These are phyloP conservation scores for Alexandromys fortis DNA, from an alignment of 2,113 vertebrate species.

Conservation along the genomic window DNA sequence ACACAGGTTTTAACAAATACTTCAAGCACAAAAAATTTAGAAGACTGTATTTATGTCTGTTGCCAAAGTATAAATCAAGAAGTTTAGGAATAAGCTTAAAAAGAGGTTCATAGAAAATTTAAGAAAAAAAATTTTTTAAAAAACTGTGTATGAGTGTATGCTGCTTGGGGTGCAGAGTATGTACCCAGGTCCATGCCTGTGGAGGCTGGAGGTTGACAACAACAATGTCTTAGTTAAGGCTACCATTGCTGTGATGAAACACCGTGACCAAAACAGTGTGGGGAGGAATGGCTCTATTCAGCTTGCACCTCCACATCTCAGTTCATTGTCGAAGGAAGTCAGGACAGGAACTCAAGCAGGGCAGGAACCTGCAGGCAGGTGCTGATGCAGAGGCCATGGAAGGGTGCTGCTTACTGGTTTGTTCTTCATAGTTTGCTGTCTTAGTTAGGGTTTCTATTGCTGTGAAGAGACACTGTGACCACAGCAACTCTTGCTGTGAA, in stretches of 20 bases:
- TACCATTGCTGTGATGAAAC: background rate
- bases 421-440: background rate
- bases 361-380: background rate
- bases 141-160: background rate
- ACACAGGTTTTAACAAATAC: background rate
- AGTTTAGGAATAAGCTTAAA: background rate
- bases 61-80: background rate
- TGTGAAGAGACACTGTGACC: too few species aligned
- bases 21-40: background rate
- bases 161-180: background rate
- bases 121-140: conserved; percentile 7
- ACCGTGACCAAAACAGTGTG: background rate
- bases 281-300: background rate
- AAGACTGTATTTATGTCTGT: background rate
- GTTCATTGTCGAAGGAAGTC: background rate
- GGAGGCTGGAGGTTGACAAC: background rate
- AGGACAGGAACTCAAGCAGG: background rate
- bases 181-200: background rate
- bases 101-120: background rate
- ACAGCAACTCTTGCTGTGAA: too few species aligned
- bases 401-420: background rate
- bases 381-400: background rate
- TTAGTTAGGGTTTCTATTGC: too few species aligned
- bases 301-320: background rate
- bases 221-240: background rate